These are phyloP conservation scores for Amiota communis DNA, from an alignment of 2,888 invertebrate genomes.

Conservation along the genomic window DNA sequence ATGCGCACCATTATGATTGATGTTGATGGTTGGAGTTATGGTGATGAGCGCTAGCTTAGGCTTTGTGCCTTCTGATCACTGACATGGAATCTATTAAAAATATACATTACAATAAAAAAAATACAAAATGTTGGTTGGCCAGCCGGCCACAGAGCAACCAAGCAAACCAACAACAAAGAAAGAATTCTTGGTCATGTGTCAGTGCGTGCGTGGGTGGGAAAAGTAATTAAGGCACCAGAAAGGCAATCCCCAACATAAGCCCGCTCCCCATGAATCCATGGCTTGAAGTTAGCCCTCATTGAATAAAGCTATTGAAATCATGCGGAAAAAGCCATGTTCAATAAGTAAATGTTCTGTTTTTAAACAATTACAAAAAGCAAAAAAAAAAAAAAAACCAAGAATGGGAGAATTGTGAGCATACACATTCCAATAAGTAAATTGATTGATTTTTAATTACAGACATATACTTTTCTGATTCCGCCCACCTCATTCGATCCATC, in stretches of 20 bases:
- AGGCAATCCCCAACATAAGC: conserved; percentile 50
- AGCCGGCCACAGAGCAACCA: too few species aligned
- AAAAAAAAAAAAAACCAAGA: neutral
- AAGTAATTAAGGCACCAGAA: conserved; percentile 66
- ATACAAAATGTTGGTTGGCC: conserved; percentile 14
- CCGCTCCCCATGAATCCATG: neutral
- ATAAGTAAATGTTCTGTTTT: neutral
- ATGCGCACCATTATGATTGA: conserved; percentile 46
- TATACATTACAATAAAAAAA: conserved; percentile 24
- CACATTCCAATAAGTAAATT: conserved; percentile 45
- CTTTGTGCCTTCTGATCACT: conserved; percentile 1
- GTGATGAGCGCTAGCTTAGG: neutral
- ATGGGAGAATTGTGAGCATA: neutral
- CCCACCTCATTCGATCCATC: neutral
- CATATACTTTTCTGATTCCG: conserved; percentile 44
- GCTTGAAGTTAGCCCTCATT: neutral
- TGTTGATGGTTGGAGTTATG: conserved; percentile 27
- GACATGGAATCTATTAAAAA: neutral
- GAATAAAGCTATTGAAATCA: neutral
- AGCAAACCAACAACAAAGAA: too few species aligned
- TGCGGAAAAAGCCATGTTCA: too few species aligned
- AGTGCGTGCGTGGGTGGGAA: conserved; percentile 33
- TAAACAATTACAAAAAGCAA: conserved; percentile 35
- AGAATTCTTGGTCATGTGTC: too few species aligned
- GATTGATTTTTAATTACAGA: conserved; percentile 65